These are phyloP conservation scores for Arizona elegans DNA, from an alignment of 2,113 vertebrate genomes.

Conservation along the genomic window DNA sequence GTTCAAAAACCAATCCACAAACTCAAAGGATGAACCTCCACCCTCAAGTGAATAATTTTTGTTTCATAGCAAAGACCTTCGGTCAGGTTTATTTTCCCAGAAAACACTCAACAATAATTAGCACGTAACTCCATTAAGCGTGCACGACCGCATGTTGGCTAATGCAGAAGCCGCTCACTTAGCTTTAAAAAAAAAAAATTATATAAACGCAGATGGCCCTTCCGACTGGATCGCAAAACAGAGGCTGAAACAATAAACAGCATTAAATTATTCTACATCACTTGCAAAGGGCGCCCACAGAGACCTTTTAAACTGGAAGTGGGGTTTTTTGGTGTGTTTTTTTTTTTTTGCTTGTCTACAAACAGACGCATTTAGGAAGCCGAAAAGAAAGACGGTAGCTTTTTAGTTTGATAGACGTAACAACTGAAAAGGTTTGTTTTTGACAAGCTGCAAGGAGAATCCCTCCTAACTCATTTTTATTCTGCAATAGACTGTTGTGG, in stretches of 20 bases:
- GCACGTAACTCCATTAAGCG: background rate
- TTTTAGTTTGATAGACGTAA: background rate
- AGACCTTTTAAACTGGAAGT: background rate
- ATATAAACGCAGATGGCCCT: slow-evolving; percentile 4
- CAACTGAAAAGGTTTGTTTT: slow-evolving; percentile 17
- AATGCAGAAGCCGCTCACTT: slow-evolving; percentile 4
- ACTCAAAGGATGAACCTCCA: too few relatives aligned
- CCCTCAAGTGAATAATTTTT: background rate
- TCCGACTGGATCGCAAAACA: slow-evolving; percentile 15
- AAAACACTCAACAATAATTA: background rate
- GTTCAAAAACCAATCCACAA: too few relatives aligned
- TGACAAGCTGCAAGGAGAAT: background rate
- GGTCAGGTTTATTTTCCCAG: background rate
- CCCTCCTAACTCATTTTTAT: background rate
- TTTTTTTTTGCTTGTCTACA: background rate
- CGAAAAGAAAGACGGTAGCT: background rate
- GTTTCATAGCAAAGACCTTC: background rate
- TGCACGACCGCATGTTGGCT: background rate
- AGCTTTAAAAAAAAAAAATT: background rate
- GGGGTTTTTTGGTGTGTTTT: background rate
- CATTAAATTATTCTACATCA: background rate
- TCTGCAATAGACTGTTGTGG: background rate
- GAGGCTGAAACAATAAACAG: slow-evolving; percentile 16
- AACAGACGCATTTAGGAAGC: background rate
- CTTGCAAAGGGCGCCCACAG: background rate